Evolutionary conservation across 2,888 invertebrate genomes (phyloP).

Genomic region (Agelastica alni): DNA sequence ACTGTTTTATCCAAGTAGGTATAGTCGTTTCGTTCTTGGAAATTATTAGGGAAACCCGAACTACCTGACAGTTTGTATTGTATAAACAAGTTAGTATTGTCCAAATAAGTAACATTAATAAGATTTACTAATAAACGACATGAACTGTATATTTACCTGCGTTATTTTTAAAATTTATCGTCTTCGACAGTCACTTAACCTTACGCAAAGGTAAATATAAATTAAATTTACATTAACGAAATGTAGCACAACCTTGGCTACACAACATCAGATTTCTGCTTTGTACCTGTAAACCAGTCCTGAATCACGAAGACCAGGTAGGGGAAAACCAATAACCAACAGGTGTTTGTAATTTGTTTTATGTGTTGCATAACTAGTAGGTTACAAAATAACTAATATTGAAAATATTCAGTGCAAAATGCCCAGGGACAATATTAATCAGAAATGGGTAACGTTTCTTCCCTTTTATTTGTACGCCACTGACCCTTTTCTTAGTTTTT

Average conservation of each 20-base stretch:
- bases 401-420: no score
- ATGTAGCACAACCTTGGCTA: constrained; percentile 21
- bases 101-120: not conserved
- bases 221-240: constrained; percentile 5
- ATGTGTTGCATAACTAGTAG: constrained; percentile 17
- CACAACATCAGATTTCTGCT: constrained; percentile 15
- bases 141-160: constrained; percentile 7
- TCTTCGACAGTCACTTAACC: not conserved
- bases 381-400: not conserved
- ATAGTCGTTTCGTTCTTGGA: not conserved
- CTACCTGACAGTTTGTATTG: not conserved
- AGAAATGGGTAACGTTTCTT: no score
- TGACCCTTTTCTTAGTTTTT: no score
- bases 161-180: not conserved
- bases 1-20: no score
- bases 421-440: no score
- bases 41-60: constrained; percentile 20
- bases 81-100: not conserved
- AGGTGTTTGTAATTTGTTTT: constrained; percentile 5
- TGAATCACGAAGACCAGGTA: constrained; percentile 12
- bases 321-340: constrained; percentile 13
- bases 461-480: no score
- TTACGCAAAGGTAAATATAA: constrained; percentile 5
- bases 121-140: not conserved
- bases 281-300: constrained; percentile 20